Base-by-base conservation (phyloP, 2,888 invertebrate genomes). In the Cheilosia vulpina region DNA sequence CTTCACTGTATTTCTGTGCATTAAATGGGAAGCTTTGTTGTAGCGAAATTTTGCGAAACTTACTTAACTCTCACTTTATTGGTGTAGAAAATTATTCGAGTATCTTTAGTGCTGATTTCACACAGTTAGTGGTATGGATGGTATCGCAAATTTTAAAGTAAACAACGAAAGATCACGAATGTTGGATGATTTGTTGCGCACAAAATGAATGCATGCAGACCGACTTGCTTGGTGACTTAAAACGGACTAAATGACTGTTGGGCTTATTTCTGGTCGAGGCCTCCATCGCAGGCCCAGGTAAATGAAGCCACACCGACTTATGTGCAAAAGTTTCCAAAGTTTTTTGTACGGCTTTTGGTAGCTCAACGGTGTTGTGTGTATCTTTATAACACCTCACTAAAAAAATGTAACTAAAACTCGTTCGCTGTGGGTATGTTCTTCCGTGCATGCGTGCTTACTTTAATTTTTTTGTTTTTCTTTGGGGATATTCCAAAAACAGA, bases 261-360 rank as follows among this genome's bases (percentile, higher is more conserved):
- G 80, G 85, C 76, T 80, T 85, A 85, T 81, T 77, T 77, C 71
- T 72, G 71, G 71, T 72, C 27, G 76, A 72, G 85, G 77, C 66
- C 81, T 77, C 72, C 45, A 76, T 38, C 38, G 11, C 38, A 38
- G 38, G 13, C 45, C 57, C 81, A 81, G 72, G 76, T 80, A 76
- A 65, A 79, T 69, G 69, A 69, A 75, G 50, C 58, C 31, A 57
- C 34, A 72, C 27, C 73, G 47, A 45, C 62, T 81, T 72, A 72
- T 85, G 85, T 81, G 85, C 85, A 85, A 85, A 85, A 85, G 85
- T 85, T 85, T 81, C 85, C 76, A 85, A 85, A 85, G 85, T 85
- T 85, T 85, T 52, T 85, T 52, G 66, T 76, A 72, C 63, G 81
- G 57, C 85, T 85, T 85, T 85, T 52, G 85, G 85, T 68, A 75